Evolutionary conservation across 2,113 vertebrate species (phyloP).

Genomic region (Craseonycteris thonglongyai): DNA sequence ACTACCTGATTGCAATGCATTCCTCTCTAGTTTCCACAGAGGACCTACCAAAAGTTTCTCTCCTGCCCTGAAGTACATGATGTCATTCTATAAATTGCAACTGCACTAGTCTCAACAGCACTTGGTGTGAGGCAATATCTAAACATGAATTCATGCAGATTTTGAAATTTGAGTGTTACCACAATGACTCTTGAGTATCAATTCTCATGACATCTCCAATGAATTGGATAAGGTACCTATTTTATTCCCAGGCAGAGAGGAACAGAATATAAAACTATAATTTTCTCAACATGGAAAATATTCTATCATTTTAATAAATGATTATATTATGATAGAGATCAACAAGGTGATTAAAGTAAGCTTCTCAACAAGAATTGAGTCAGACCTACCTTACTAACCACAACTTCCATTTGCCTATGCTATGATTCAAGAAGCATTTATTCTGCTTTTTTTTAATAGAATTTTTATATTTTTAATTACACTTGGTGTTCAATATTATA

Average conservation of each 20-base stretch:
- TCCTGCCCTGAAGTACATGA: not conserved
- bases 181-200: not conserved
- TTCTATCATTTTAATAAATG: not conserved
- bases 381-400: not conserved
- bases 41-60: not conserved
- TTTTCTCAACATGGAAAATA: not conserved
- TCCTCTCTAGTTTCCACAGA: not conserved
- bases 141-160: not conserved
- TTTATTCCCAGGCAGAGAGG: not conserved
- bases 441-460: not conserved
- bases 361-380: not conserved
- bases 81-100: not conserved
- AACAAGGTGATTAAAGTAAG: not conserved
- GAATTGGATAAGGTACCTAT: not conserved
- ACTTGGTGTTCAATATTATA: too few species aligned
- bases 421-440: not conserved
- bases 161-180: constrained; percentile 6
- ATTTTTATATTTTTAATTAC: too few species aligned
- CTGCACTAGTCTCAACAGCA: not conserved
- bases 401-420: not conserved
- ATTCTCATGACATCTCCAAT: not conserved
- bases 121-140: not conserved
- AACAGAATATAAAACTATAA: not conserved
- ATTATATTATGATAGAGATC: not conserved
- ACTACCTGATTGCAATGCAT: not conserved